Percentiles rank a stretch among this genome's conserved stretches.
Evolutionary conservation across 2,113 vertebrate species (phyloP).

Genomic region (Hystrix cristata): DNA sequence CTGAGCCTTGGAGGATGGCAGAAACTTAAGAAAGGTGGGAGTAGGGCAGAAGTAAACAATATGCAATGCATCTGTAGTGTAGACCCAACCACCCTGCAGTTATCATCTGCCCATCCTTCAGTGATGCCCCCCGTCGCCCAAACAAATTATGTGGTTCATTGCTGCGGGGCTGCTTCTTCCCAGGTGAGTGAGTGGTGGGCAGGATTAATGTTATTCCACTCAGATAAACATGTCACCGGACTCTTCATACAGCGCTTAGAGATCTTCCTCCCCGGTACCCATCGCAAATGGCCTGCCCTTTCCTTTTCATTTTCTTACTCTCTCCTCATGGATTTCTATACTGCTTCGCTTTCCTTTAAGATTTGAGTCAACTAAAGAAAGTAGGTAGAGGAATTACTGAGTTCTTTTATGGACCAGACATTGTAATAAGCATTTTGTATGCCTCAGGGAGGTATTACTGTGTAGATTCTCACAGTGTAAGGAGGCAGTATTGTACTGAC

Average conservation of each 20-base stretch:
- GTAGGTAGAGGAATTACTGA: not conserved
- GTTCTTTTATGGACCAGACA: not conserved
- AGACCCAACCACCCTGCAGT: not conserved
- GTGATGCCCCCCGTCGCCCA: too few species aligned
- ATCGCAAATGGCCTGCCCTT: fast-evolving
- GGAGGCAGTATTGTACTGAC: not conserved
- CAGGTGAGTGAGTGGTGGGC: not conserved
- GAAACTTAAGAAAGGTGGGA: not conserved
- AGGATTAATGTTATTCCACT: not conserved
- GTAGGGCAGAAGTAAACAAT: not conserved
- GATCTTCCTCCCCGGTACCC: not conserved
- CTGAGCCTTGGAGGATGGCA: not conserved
- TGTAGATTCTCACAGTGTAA: not conserved
- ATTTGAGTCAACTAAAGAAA: not conserved
- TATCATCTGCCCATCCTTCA: not conserved
- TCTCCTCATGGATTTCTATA: not conserved
- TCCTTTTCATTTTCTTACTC: not conserved
- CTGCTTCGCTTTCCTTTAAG: not conserved
- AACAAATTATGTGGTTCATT: not conserved
- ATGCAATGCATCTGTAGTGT: fast-evolving
- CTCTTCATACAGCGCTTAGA: not conserved
- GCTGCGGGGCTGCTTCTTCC: not conserved
- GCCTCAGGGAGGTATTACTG: too few species aligned
- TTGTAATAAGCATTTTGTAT: not conserved
- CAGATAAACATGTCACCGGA: not conserved